Base-by-base conservation (phyloP, 2,888 invertebrate genomes). In the Meliscaeva auricollis region DNA sequence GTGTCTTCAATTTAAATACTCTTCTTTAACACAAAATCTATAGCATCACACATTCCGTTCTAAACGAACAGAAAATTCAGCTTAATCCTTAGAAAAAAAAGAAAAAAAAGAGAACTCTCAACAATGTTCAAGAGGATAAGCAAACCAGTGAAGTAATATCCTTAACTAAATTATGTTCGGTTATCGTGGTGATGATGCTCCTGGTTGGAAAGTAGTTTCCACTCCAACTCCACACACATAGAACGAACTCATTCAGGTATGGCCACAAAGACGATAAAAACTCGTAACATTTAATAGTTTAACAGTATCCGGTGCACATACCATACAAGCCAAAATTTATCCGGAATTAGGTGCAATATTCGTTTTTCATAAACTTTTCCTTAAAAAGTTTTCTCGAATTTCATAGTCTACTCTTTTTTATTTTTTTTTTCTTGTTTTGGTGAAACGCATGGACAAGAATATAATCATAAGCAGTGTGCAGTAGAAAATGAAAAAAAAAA, bases 311-410 rank as follows among this genome's bases (percentile, higher is more conserved):
- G 62, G 38, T 30, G 48, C 13, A 54, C 32, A 15, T 15, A 46
- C 46, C 30, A 13, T 56, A 60, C 41, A 41, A 22, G 22, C 17
- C 17, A 56, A 78, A 72, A 38, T 72, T 70, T 20, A 66, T 46
- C 64, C 64, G 30, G 35, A 78, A 78, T 78, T 64, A 78, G 46
- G 78, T 78, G 72, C 64, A 72, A 66, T 44, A 48, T 56, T 78
- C 50, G 46, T 38, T 46, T 22, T 78, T 58, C 64, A 64, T 38
- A 35, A 41, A 64, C 50, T 75, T 75, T 56, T 52, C 46, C 50
- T 32, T 17, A 46, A 46, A 26, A 26, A 64, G 11, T 46, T 64
- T 11, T n/a, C n/a, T n/a, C n/a, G n/a, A n/a, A n/a, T n/a, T n/a
- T n/a, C n/a, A n/a, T 30, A 4, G 6, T 1, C 5, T 17, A n/a